A percentile compares a stretch with the other conserved stretches of the same genome.
These are phyloP conservation scores for Sebastes schlegelii DNA, from an alignment of 2,113 vertebrate species.

Conservation along the genomic window DNA sequence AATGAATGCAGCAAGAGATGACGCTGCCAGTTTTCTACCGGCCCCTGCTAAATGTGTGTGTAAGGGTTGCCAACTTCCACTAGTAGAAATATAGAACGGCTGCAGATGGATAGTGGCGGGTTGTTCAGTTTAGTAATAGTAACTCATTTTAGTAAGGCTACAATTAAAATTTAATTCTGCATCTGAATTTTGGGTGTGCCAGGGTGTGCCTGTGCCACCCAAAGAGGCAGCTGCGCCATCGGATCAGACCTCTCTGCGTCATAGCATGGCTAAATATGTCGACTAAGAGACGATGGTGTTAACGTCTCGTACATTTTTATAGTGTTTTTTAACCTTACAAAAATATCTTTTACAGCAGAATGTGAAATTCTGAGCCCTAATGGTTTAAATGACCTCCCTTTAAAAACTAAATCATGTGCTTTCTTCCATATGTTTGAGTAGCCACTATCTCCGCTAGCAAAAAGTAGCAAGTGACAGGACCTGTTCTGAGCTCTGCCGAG, in stretches of 20 bases:
- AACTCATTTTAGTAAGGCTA: too few species aligned
- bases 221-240: too few species aligned
- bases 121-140: too few species aligned
- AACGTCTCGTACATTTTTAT: background rate
- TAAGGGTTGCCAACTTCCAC: too few species aligned
- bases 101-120: too few species aligned
- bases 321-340: background rate
- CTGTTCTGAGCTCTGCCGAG: slow-evolving; percentile 32
- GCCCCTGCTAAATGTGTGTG: too few species aligned
- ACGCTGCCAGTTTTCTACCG: too few species aligned
- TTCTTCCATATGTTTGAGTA: background rate
- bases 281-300: background rate
- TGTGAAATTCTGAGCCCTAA: background rate
- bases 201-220: too few species aligned
- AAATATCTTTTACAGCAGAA: slow-evolving; percentile 29
- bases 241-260: background rate
- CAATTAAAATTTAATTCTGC: too few species aligned
- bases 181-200: too few species aligned
- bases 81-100: too few species aligned
- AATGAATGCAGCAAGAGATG: too few species aligned
- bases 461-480: slow-evolving; percentile 27
- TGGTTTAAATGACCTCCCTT: background rate
- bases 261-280: background rate
- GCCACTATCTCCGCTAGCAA: background rate
- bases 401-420: background rate